Conservation (phyloP, 2,888 invertebrate species). For the Nephrotoma guestfalica region DNA sequence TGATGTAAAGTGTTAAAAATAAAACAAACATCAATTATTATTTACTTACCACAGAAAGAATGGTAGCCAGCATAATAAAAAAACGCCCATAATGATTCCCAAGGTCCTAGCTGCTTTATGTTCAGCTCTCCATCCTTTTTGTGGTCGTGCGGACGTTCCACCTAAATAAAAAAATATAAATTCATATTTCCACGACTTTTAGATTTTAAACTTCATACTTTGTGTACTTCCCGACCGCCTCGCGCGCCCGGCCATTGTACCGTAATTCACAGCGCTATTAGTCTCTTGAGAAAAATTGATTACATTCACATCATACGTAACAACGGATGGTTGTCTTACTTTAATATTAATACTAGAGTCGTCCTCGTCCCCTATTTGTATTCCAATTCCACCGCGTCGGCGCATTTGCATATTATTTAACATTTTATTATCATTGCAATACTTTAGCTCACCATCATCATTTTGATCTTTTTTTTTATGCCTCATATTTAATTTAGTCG, state of each 20-base stretch:
- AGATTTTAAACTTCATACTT: constrained; percentile 23
- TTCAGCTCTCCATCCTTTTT: constrained; percentile 75
- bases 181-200: not conserved
- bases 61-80: constrained; percentile 88
- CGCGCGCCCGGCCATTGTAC: constrained; percentile 32
- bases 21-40: not conserved
- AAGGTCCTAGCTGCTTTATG: constrained; percentile 90
- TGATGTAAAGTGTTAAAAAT: too few species aligned
- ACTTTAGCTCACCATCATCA: not conserved
- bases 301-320: constrained; percentile 33
- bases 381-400: not conserved
- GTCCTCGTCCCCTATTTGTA: not conserved
- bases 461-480: not conserved
- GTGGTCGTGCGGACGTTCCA: constrained; percentile 43
- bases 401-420: not conserved
- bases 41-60: constrained; percentile 84
- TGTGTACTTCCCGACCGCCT: constrained; percentile 31
- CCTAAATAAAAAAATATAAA: constrained; percentile 17
- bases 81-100: constrained; percentile 93
- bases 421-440: not conserved
- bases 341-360: not conserved
- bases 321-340: constrained; percentile 29
- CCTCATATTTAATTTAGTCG: constrained; percentile 21
- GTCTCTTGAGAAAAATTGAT: constrained; percentile 32
- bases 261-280: constrained; percentile 27